Conservation (phyloP, 1,140 invertebrate species). For the Melanaphis sacchari region DNA sequence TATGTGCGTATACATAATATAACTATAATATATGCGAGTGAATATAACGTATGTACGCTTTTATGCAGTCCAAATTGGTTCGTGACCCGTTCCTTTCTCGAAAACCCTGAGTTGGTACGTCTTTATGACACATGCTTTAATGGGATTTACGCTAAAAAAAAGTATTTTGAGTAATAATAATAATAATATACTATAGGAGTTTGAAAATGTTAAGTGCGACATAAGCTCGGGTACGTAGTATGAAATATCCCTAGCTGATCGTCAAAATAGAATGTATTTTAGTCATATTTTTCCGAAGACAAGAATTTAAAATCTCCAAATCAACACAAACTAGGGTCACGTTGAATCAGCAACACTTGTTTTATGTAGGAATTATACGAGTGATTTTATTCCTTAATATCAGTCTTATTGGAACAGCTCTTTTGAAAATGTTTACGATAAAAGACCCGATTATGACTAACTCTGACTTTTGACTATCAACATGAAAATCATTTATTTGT, state of each 20-base stretch:
- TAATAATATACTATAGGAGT: neutral
- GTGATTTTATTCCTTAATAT: neutral
- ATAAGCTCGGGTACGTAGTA: neutral
- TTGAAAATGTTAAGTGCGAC: neutral
- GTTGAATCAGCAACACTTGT: neutral
- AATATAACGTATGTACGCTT: neutral
- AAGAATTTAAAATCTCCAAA: neutral
- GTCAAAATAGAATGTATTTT: neutral
- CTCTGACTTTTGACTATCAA: neutral
- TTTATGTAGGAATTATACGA: neutral
- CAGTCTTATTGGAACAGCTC: neutral
- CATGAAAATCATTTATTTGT: neutral
- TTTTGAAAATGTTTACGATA: neutral
- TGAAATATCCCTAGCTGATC: neutral
- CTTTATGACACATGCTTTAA: neutral
- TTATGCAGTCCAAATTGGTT: neutral
- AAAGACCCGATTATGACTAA: neutral
- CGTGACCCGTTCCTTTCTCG: neutral
- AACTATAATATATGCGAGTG: neutral
- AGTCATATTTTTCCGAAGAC: neutral
- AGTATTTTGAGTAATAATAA: neutral
- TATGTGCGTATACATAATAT: neutral
- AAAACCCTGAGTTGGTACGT: neutral
- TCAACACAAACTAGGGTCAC: neutral
- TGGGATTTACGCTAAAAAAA: neutral